Evolutionary conservation across 2,888 invertebrate species (phyloP).

Genomic region (Acrocyrtus sp.): DNA sequence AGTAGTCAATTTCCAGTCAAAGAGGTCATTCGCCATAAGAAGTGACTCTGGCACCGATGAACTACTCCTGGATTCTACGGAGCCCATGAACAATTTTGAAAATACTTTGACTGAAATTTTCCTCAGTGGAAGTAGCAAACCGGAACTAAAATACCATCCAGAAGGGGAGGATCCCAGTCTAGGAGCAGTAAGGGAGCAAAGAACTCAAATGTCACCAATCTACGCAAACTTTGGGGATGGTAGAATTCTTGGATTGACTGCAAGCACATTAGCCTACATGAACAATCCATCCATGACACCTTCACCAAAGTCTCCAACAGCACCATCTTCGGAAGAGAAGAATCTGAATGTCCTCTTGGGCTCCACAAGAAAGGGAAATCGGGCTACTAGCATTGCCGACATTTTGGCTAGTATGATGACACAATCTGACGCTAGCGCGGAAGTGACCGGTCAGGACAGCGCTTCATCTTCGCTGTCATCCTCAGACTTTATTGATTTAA

Average conservation of each 20-base stretch:
- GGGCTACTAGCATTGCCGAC: slow-evolving; percentile 57
- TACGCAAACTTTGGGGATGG: slow-evolving; percentile 54
- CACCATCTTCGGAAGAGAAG: slow-evolving; percentile 38
- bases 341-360: slow-evolving; percentile 35
- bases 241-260: slow-evolving; percentile 55
- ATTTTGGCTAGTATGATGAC: slow-evolving; percentile 61
- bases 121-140: slow-evolving; percentile 33
- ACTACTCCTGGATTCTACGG: background rate
- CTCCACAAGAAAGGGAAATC: slow-evolving; percentile 23
- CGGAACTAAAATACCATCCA: slow-evolving; percentile 25
- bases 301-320: slow-evolving; percentile 7
- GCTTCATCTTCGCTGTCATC: slow-evolving; percentile 23
- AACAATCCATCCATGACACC: slow-evolving; percentile 18
- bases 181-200: slow-evolving; percentile 5
- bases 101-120: slow-evolving; percentile 46
- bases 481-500: slow-evolving; percentile 57
- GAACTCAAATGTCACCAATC: slow-evolving; percentile 57
- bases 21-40: background rate
- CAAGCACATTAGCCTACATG: slow-evolving; percentile 54
- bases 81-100: slow-evolving; percentile 36
- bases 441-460: slow-evolving; percentile 15
- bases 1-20: slow-evolving; percentile 49
- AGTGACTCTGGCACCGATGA: background rate
- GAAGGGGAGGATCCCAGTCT: slow-evolving; percentile 4
- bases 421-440: slow-evolving; percentile 21